Percentiles rank a stretch among this genome's conserved stretches.
Conservation (phyloP, 2,888 invertebrate genomes). For the Selenia dentaria region DNA sequence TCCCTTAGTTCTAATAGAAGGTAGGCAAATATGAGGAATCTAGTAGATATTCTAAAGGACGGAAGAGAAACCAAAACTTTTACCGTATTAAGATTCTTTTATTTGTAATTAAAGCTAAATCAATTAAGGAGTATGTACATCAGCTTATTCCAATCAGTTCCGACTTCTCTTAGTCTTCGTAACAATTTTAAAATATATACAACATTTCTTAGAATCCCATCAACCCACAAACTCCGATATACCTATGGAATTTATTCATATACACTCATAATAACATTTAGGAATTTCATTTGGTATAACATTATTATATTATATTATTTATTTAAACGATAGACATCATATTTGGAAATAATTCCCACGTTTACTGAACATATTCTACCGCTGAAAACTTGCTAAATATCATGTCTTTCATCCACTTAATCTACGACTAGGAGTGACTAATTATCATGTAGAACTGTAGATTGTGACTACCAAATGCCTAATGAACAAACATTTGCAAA, state of each 20-base stretch:
- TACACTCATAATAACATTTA: conserved; percentile 11
- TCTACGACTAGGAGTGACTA: conserved; percentile 75
- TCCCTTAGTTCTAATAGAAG: too few relatives aligned
- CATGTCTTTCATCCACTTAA: conserved; percentile 72
- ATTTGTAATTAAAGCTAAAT: conserved; percentile 59
- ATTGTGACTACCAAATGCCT: too few relatives aligned
- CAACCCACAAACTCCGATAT: conserved; percentile 23
- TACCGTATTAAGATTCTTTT: conserved; percentile 50
- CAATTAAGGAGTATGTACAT: conserved; percentile 65
- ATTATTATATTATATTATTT: conserved; percentile 1
- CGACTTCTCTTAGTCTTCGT: conserved; percentile 63
- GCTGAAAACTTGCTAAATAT: conserved; percentile 17
- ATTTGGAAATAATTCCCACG: conserved; percentile 1
- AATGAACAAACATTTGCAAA: too few relatives aligned
- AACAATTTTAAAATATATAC: conserved; percentile 55
- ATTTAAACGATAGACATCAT: conserved; percentile 4
- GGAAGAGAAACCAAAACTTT: not conserved
- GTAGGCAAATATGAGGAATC: too few relatives aligned
- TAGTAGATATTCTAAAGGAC: too few relatives aligned
- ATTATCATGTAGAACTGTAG: conserved; percentile 13
- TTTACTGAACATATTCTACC: conserved; percentile 7
- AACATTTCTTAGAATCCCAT: conserved; percentile 24
- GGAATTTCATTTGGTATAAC: too few relatives aligned
- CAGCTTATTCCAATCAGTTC: conserved; percentile 78
- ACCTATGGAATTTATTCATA: conserved; percentile 33